Conservation (phyloP, 2,797 vertebrate species). For the Ibycter americanus region DNA sequence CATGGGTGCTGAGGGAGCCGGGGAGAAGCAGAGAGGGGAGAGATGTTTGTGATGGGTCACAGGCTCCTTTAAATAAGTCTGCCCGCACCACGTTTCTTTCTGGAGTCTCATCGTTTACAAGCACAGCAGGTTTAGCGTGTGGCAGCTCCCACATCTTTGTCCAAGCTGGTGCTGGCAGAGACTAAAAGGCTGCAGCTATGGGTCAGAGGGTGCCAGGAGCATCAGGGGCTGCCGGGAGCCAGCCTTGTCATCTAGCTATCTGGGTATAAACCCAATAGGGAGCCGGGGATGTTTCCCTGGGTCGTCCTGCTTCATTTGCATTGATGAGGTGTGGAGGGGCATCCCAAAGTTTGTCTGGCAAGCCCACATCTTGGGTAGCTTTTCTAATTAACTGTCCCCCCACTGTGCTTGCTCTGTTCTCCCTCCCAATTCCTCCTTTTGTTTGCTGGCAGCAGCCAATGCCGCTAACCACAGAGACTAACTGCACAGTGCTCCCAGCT, state of each 20-base stretch:
- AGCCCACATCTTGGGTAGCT: background rate
- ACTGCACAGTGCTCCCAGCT: background rate
- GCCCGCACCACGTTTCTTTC: background rate
- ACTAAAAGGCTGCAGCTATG: background rate
- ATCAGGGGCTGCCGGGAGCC: background rate
- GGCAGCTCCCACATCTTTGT: background rate
- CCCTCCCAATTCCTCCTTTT: background rate
- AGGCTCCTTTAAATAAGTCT: background rate
- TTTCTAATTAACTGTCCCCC: background rate
- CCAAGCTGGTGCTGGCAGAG: rapidly evolving
- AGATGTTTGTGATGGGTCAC: background rate
- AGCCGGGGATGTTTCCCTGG: background rate
- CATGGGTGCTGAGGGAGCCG: background rate
- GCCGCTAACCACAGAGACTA: background rate
- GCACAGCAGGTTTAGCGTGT: background rate
- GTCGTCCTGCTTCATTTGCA: background rate
- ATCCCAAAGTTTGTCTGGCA: background rate
- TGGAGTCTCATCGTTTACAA: background rate
- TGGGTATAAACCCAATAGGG: background rate
- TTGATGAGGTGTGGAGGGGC: background rate
- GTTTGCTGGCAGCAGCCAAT: constrained; percentile 21
- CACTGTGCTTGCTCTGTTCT: background rate
- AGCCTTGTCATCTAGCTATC: background rate
- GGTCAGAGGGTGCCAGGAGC: background rate
- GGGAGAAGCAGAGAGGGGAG: background rate